phyloP scores from a whole-genome alignment of 2,797 vertebrate genomes.

The Telmatherina bonti region DNA sequence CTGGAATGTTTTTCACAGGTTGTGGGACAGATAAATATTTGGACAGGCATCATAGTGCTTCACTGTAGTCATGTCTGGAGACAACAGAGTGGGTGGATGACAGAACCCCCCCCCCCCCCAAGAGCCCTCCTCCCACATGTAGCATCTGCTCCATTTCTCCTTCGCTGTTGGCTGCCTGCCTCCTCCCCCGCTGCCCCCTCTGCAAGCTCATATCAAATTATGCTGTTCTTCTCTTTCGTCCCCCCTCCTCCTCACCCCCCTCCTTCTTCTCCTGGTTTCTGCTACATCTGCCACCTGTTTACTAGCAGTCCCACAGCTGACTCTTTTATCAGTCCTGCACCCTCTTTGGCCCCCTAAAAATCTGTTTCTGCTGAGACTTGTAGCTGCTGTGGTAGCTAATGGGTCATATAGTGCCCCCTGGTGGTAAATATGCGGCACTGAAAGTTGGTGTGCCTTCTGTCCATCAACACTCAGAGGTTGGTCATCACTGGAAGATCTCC shows the following conservation, averaged over 20 bases:
- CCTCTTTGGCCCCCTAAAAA: constrained; percentile 39
- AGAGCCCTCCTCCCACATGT: constrained; percentile 45
- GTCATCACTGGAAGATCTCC: constrained; percentile 42
- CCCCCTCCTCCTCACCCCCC: constrained; percentile 11
- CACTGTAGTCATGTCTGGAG: constrained; percentile 22
- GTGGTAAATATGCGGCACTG: constrained; percentile 46
- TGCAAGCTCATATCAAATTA: constrained; percentile 80
- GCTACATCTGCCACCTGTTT: constrained; percentile 83
- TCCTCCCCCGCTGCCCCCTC: constrained; percentile 53
- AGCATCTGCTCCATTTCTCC: constrained; percentile 75
- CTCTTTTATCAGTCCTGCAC: constrained; percentile 62
- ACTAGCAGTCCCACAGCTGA: constrained; percentile 65
- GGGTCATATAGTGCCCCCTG: constrained; percentile 53
- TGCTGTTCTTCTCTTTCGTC: constrained; percentile 80
- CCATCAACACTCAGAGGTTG: constrained; percentile 33
- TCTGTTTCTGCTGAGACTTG: constrained; percentile 38
- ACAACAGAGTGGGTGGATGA: constrained; percentile 49
- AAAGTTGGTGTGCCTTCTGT: constrained; percentile 34
- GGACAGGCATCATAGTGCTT: constrained; percentile 29
- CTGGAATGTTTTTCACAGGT: constrained; percentile 19
- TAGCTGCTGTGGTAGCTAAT: constrained; percentile 28
- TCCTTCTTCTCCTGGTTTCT: constrained; percentile 33
- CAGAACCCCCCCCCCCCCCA: constrained; percentile 48
- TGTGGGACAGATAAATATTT: constrained; percentile 61
- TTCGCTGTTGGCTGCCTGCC: constrained; percentile 65